These are phyloP conservation scores for Ips typographus DNA, from an alignment of 1,140 invertebrate genomes.

Conservation along the genomic window DNA sequence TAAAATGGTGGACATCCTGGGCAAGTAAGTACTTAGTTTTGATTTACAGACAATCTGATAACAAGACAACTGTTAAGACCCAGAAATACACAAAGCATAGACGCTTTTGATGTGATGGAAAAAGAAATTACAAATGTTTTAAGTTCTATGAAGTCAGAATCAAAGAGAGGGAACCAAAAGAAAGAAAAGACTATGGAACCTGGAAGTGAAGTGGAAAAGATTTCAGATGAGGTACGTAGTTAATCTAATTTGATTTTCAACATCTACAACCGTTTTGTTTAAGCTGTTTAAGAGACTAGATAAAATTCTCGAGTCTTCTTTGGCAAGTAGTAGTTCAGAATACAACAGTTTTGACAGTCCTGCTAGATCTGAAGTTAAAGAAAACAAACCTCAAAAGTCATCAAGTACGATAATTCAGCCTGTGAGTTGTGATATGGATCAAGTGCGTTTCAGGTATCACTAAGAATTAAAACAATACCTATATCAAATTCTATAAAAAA, in stretches of 20 bases:
- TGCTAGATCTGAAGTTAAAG: background rate
- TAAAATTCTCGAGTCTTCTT: slow-evolving; percentile 30
- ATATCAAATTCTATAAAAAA: slow-evolving; percentile 1
- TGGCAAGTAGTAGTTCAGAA: background rate
- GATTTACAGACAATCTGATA: too few relatives aligned
- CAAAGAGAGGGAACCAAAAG: background rate
- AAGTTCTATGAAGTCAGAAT: slow-evolving; percentile 32
- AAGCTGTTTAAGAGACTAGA: slow-evolving; percentile 29
- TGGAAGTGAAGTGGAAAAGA: slow-evolving; percentile 5
- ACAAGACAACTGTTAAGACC: slow-evolving; percentile 11
- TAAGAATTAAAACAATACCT: background rate
- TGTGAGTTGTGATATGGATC: slow-evolving; percentile 18
- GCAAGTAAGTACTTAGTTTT: slow-evolving; percentile 11
- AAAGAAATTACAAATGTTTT: slow-evolving; percentile 45
- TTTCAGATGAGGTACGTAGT: too few relatives aligned
- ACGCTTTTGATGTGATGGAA: slow-evolving; percentile 45
- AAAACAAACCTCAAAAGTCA: background rate
- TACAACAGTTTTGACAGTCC: background rate
- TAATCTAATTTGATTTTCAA: too few relatives aligned
- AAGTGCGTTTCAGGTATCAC: slow-evolving; percentile 25
- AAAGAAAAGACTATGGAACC: background rate
- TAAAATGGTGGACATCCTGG: slow-evolving; percentile 45
- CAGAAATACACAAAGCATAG: slow-evolving; percentile 24
- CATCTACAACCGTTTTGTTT: too few relatives aligned
- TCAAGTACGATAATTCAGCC: background rate